Evolutionary conservation across 1,140 invertebrate genomes (phyloP), one percentile per base, ranked within the genome.

Genomic region (Micrasema minimum): DNA sequence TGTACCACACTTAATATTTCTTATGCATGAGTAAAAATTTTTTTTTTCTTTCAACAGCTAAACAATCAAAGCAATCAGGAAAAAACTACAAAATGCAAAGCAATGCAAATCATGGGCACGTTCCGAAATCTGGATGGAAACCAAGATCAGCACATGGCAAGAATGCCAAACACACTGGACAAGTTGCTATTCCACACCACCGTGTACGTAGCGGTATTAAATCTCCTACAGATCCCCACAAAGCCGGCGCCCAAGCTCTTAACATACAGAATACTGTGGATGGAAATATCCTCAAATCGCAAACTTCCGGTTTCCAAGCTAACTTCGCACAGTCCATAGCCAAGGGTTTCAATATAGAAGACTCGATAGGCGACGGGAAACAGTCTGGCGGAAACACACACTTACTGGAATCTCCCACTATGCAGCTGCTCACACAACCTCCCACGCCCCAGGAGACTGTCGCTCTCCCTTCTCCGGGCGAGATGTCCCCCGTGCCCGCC

Each of bases 271-370:
- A 65, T 59, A 55, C 59, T 22, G 53, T 71, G 12, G 72, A 75
- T 23, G 31, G 38, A 9, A 67, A 65, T 20, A 50, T 37, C 35
- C 53, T 75, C 18, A 75, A 75, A 53, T 71, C 72, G 7, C 72
- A 75, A 26, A 75, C 72, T 18, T 69, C 72, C 1, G 59, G 46
- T 11, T 85, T 83, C 75, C 83, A 85, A 71, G 82, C 82, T 11
- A 83, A 78, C 65, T 85, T 83, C 59, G 81, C 81, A 46, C 80
- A 84, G 72, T 81, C 82, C n/a, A 74, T 83, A 67, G 72, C 82
- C 72, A 78, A 79, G 20, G 77, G 70, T 55, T 80, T 81, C 74
- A 73, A 72, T 12, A 81, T 80, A 64, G 68, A 76, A 1, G 81
- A 84, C 37, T 82, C 79, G 41, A 74, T 80, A 43, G 79, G 80